Base-by-base conservation (phyloP, 2,113 vertebrate species). In the Dunckerocampus dactyliophorus region DNA sequence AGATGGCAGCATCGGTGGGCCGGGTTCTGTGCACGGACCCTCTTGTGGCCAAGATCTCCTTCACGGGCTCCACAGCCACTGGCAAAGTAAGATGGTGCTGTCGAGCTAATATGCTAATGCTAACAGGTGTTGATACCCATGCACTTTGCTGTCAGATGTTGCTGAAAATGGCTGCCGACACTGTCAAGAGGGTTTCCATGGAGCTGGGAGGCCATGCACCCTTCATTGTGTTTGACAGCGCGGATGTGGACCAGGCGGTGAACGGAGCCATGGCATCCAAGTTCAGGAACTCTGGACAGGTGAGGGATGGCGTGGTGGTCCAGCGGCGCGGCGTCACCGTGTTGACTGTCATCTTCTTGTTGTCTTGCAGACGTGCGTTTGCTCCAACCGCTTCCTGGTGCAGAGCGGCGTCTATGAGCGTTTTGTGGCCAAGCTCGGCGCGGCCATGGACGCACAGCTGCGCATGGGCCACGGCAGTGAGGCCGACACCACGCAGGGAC, bases 141-240 rank as follows among this genome's bases (percentile, higher is more conserved):
- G 15, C 57, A 13, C n/a, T 4, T 13, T 24, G 8, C 47, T 47
- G 54, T 0, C 88, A 98, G 96, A 54, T 95, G 42, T 55, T 99
- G 68, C 77, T 98, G 60, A 93, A 83, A 46, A 88, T 93, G 0
- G 94, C 94, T 0, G 94, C 94, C 1, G 89, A 91, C 75, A 94
- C 95, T 0, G 93, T 99, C 76, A 99, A 99, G 79, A 89, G 89
- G 53, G 93, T 91, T 31, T 99, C 97, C 49, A 97, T 99, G 97
- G 97, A 99, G 86, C 92, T 98, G 21, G 97, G 97, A 0, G 97
- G 97, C 69, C 92, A 94, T 0, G 96, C 96, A 39, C 95, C 97
- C 0, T 99, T 99, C 82, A 97, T 99, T 0, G 94, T 98, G n/a
- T 99, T 99, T 13, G 88, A 99, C 85, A 98, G 94, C 0, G 95